A percentile compares a stretch with the other conserved stretches of the same genome.
Conservation (phyloP, 1,140 invertebrate species). For the Heliconius hermathena region DNA sequence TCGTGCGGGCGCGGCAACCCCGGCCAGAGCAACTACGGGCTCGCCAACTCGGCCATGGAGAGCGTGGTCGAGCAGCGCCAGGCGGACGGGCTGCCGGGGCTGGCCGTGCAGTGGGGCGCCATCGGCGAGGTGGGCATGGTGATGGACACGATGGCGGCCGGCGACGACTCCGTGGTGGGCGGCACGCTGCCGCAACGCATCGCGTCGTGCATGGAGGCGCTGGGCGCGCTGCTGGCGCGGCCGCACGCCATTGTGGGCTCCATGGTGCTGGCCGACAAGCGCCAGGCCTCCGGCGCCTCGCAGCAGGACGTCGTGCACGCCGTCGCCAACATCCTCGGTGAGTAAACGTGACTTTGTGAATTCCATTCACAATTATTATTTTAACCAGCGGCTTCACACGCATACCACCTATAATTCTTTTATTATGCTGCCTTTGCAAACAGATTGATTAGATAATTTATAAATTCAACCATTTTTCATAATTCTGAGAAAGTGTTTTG, state of each 20-base stretch:
- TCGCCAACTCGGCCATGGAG: conserved; percentile 98
- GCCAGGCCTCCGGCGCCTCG: conserved; percentile 79
- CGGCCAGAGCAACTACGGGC: conserved; percentile 97
- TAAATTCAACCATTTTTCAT: too few relatives aligned
- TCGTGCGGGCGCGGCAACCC: conserved; percentile 96
- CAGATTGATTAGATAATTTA: too few relatives aligned
- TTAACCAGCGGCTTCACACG: too few relatives aligned
- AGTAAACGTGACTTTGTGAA: background rate
- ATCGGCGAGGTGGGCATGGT: conserved; percentile 98
- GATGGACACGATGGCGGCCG: conserved; percentile 87
- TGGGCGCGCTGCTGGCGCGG: conserved; percentile 95
- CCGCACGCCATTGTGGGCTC: conserved; percentile 92
- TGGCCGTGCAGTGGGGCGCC: conserved; percentile 98
- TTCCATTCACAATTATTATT: too few relatives aligned
- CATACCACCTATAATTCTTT: too few relatives aligned
- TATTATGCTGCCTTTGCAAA: too few relatives aligned
- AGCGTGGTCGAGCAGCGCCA: conserved; percentile 94
- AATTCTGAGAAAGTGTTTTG: too few relatives aligned
- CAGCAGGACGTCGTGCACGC: conserved; percentile 86
- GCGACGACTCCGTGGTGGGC: conserved; percentile 94
- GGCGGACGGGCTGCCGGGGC: conserved; percentile 86
- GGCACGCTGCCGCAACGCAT: conserved; percentile 97
- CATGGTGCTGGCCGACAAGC: conserved; percentile 90
- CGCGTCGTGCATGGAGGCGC: conserved; percentile 90
- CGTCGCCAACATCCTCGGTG: conserved; percentile 92